Conservation (phyloP, 2,888 invertebrate genomes). For the Stenodema calcarata region DNA sequence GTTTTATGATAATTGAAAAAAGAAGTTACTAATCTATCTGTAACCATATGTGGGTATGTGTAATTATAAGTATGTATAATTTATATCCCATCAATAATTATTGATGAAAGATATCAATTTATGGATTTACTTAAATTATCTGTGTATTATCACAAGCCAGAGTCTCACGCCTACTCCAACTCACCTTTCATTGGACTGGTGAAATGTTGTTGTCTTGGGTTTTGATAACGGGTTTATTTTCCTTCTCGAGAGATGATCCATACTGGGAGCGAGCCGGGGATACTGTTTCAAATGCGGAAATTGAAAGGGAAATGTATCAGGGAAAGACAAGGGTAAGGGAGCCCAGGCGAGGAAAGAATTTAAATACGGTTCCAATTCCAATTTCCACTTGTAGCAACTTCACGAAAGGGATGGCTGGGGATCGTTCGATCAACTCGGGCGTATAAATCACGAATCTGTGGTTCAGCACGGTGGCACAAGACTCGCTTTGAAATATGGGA, state of each 20-base stretch:
- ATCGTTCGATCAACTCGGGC: not conserved
- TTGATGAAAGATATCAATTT: too few relatives aligned
- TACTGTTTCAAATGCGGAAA: not conserved
- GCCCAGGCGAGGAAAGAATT: not conserved
- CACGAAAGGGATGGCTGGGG: not conserved
- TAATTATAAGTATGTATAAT: too few relatives aligned
- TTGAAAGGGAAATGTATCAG: slow-evolving; percentile 2
- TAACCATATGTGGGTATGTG: too few relatives aligned
- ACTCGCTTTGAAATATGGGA: not conserved
- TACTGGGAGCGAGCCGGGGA: not conserved
- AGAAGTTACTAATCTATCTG: too few relatives aligned
- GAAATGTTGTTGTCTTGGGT: not conserved
- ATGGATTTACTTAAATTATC: too few relatives aligned
- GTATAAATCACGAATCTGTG: not conserved
- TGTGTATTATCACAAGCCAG: too few relatives aligned
- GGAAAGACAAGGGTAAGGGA: not conserved
- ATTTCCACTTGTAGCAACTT: not conserved
- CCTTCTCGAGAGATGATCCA: not conserved
- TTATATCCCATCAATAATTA: too few relatives aligned
- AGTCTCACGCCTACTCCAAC: too few relatives aligned
- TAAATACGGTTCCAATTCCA: not conserved
- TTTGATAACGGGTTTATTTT: not conserved
- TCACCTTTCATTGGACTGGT: not conserved
- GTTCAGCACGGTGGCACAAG: not conserved
- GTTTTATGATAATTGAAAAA: too few relatives aligned